Evolutionary conservation across 37 sponge, comb jelly and placozoan genomes (phyloP).

Genomic region (Theonella swinhoei): DNA sequence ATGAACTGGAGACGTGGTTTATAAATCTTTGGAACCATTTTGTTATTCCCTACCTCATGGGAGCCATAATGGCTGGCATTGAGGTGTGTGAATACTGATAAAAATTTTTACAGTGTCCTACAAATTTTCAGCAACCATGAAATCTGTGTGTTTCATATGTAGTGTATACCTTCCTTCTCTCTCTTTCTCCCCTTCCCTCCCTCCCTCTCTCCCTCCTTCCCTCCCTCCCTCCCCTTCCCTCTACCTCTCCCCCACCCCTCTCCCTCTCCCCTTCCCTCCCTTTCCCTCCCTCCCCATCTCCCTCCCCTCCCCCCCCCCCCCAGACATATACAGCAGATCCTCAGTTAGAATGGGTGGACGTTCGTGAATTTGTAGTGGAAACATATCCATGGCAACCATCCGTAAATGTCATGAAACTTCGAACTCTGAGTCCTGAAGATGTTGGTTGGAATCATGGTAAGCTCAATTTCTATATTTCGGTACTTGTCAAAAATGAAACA

Average conservation of each 20-base stretch:
- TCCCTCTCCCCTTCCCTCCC: too few relatives aligned
- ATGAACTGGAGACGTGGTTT: slow-evolving; percentile 80
- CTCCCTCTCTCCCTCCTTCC: too few relatives aligned
- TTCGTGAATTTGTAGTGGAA: slow-evolving; percentile 73
- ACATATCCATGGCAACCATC: slow-evolving; percentile 72
- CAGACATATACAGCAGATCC: slow-evolving; percentile 73
- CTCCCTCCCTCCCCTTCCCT: too few relatives aligned
- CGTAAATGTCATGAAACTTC: slow-evolving; percentile 53
- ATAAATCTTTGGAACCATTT: slow-evolving; percentile 86
- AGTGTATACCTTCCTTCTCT: too few relatives aligned
- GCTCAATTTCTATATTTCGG: background rate
- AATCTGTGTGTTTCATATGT: too few relatives aligned
- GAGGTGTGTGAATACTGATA: slow-evolving; percentile 49
- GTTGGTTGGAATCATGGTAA: slow-evolving; percentile 81
- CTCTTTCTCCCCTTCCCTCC: too few relatives aligned
- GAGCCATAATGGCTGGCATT: slow-evolving; percentile 79
- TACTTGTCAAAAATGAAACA: too few relatives aligned
- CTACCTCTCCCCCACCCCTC: too few relatives aligned
- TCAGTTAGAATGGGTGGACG: slow-evolving; percentile 76
- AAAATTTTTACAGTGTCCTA: background rate
- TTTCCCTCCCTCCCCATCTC: too few relatives aligned
- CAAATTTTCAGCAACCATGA: too few relatives aligned
- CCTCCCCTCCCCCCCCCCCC: background rate
- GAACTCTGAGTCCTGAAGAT: slow-evolving; percentile 74
- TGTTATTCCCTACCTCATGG: slow-evolving; percentile 80